phyloP scores from a whole-genome alignment of 2,113 vertebrate species.

The Phocoena sinus region DNA sequence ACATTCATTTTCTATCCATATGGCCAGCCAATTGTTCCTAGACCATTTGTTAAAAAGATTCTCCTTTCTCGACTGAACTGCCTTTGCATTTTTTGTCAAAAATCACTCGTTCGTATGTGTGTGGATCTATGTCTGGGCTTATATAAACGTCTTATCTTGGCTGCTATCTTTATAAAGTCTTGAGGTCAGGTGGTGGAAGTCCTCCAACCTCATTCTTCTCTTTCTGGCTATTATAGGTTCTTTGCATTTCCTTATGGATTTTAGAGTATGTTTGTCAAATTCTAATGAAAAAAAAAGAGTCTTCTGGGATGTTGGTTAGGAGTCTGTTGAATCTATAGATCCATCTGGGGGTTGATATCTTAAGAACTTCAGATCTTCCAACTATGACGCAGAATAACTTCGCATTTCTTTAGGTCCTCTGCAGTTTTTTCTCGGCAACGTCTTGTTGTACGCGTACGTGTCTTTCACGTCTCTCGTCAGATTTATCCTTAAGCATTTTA shows the following conservation, averaged over 20 bases:
- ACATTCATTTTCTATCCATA: accelerated
- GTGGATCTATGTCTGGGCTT: neutral
- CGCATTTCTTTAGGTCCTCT: neutral
- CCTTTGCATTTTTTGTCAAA: neutral
- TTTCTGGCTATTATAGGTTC: neutral
- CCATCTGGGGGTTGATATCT: neutral
- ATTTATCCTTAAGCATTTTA: neutral
- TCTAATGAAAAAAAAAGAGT: neutral
- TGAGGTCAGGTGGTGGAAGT: neutral
- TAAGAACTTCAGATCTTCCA: neutral
- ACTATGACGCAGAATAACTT: too few species aligned
- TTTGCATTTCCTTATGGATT: neutral
- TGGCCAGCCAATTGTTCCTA: neutral
- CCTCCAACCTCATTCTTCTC: neutral
- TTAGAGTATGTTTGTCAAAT: neutral
- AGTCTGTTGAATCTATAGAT: neutral
- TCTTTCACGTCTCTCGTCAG: neutral
- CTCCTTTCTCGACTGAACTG: neutral
- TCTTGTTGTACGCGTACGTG: neutral
- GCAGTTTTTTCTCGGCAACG: neutral
- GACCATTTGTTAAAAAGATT: neutral
- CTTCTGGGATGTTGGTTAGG: neutral
- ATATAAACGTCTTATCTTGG: neutral
- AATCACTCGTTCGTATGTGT: neutral
- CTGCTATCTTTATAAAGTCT: neutral